Conservation (phyloP, 2,797 vertebrate species). For the Hephaestus fuliginosus region DNA sequence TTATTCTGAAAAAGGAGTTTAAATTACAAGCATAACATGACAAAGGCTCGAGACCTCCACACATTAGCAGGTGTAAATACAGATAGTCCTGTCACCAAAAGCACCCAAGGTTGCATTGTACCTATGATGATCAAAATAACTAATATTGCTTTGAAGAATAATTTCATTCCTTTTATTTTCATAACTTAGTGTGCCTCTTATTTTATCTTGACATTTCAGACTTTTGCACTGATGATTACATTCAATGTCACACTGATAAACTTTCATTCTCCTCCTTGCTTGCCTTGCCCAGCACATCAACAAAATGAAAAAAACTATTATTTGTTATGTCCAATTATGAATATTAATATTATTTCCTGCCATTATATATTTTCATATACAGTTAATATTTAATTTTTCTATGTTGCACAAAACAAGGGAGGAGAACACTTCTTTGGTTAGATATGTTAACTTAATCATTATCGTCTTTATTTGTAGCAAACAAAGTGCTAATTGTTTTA, state of each 20-base stretch:
- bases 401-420: neutral
- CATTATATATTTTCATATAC: neutral
- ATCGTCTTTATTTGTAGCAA: neutral
- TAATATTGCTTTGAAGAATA: neutral
- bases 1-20: neutral
- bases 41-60: neutral
- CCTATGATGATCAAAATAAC: neutral
- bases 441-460: fast-evolving
- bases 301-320: neutral
- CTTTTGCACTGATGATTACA: neutral
- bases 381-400: neutral
- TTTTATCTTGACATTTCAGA: neutral
- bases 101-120: neutral
- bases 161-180: neutral
- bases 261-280: neutral
- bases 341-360: neutral
- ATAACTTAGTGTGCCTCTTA: neutral
- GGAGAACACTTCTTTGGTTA: neutral
- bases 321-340: neutral
- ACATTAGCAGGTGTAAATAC: neutral
- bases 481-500: neutral
- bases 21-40: neutral
- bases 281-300: neutral
- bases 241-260: neutral
- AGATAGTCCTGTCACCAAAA: neutral